Evolutionary conservation across 2,888 invertebrate species (phyloP), one percentile per base, ranked within the genome.

Genomic region (Dione vanillae): DNA sequence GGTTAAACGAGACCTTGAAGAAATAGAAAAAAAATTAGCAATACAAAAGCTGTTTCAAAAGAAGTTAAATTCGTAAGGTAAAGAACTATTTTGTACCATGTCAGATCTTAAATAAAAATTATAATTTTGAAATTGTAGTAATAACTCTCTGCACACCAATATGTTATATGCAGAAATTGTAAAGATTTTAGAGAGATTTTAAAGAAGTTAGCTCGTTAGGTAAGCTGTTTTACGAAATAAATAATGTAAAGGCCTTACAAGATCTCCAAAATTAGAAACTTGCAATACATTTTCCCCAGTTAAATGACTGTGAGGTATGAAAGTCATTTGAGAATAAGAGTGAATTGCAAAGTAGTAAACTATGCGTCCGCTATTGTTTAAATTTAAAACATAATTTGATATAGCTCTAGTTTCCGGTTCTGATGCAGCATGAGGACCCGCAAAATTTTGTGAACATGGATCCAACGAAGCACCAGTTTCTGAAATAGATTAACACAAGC

Each of bases 291-390:
- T 27, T 27, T 73, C 70, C 85, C 93, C 69, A 89, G 78, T 78
- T 90, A 91, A 3, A 82, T 83, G n/a, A 67, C 76, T 37, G 94
- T 93, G 97, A 0, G 97, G 96, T 62, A 95, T 87, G 71, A 97
- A 81, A 19, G 96, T 82, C 72, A 95, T 83, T 79, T 97, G 96
- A 0, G 96, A 94, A 77, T 94, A 97, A 0, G 97, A 96, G 84
- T 97, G 97, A 80, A 95, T 88, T 0, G 94, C 91, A 0, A 95
- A 80, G 75, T 94, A 95, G 65, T 94, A 80, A 0, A 90, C 84
- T 1, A 92, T 80, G 35, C 78, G 79, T 51, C 84, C 85, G 8
- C 81, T 45, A 73, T 77, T 19, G 65, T 80, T 71, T 78, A 87
- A 72, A 67, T 82, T 45, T 37, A 70, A 52, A 76, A 92, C 75